Conservation (phyloP, 2,797 vertebrate genomes). For the Yasuhikotakia modesta region DNA sequence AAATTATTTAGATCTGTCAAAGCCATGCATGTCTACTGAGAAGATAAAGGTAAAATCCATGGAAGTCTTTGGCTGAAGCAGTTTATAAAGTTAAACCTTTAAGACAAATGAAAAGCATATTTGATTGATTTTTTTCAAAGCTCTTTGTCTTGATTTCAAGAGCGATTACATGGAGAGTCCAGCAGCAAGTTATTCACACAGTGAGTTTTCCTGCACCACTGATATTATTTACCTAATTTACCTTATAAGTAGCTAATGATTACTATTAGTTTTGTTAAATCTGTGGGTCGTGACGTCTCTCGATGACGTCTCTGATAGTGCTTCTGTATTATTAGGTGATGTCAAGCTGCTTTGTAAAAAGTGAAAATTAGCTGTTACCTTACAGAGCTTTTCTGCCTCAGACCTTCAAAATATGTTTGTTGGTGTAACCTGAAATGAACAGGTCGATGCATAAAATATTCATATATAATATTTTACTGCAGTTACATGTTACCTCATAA, state of each 20-base stretch:
- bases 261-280: conserved; percentile 4
- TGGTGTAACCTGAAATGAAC: not conserved
- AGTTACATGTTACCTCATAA: not conserved
- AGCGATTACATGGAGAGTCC: conserved; percentile 22
- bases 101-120: conserved; percentile 21
- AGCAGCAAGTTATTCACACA: conserved; percentile 12
- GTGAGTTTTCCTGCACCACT: not conserved
- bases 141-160: conserved; percentile 23
- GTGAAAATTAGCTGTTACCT: no score
- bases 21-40: not conserved
- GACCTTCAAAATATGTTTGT: not conserved
- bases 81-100: conserved; percentile 42
- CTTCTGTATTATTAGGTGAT: not conserved
- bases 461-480: not conserved
- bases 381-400: not conserved
- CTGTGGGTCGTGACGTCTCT: conserved; percentile 1
- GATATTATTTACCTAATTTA: not conserved
- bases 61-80: not conserved
- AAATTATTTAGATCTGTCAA: not conserved
- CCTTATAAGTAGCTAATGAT: conserved; percentile 28
- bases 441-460: not conserved
- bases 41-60: conserved; percentile 12
- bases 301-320: conserved; percentile 1
- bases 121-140: conserved; percentile 30
- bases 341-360: not conserved